These are phyloP conservation scores for Dorcus parallelipipedus DNA, from an alignment of 2,888 invertebrate species.

Conservation along the genomic window DNA sequence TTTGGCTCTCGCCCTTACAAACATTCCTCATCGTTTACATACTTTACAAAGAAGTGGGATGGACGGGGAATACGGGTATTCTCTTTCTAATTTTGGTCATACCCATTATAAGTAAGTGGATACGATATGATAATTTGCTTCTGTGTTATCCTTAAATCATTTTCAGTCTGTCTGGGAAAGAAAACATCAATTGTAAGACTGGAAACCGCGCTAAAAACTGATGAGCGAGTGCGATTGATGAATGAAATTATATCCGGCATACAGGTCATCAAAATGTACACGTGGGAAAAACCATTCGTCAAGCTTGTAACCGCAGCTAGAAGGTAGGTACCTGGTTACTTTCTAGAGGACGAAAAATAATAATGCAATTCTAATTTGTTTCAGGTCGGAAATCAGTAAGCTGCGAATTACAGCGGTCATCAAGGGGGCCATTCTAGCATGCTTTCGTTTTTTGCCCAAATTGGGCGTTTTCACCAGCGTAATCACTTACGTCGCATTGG, in stretches of 20 bases:
- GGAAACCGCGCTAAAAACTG: slow-evolving; percentile 79
- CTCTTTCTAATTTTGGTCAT: slow-evolving; percentile 45
- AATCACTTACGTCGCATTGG: slow-evolving; percentile 57
- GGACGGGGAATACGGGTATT: slow-evolving; percentile 49
- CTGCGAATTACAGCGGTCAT: slow-evolving; percentile 51
- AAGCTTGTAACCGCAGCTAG: slow-evolving; percentile 67
- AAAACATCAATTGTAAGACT: slow-evolving; percentile 66
- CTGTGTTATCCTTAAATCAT: neutral
- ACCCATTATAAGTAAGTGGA: slow-evolving; percentile 44
- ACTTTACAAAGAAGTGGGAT: slow-evolving; percentile 49
- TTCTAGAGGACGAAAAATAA: slow-evolving; percentile 34
- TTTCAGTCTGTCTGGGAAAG: slow-evolving; percentile 68
- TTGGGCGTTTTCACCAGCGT: slow-evolving; percentile 69
- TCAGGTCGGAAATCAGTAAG: slow-evolving; percentile 49
- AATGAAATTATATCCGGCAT: slow-evolving; percentile 84
- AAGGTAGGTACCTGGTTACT: slow-evolving; percentile 53
- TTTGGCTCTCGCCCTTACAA: slow-evolving; percentile 68
- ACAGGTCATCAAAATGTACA: slow-evolving; percentile 87
- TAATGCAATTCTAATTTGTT: slow-evolving; percentile 23
- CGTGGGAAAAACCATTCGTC: slow-evolving; percentile 82
- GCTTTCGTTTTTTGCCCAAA: slow-evolving; percentile 67
- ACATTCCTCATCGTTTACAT: slow-evolving; percentile 57
- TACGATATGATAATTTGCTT: neutral
- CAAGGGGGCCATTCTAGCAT: slow-evolving; percentile 54
- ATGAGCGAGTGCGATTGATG: slow-evolving; percentile 86